Evolutionary conservation across 2,888 invertebrate genomes (phyloP), one percentile per base, ranked within the genome.

Genomic region (Xylocampa areola): DNA sequence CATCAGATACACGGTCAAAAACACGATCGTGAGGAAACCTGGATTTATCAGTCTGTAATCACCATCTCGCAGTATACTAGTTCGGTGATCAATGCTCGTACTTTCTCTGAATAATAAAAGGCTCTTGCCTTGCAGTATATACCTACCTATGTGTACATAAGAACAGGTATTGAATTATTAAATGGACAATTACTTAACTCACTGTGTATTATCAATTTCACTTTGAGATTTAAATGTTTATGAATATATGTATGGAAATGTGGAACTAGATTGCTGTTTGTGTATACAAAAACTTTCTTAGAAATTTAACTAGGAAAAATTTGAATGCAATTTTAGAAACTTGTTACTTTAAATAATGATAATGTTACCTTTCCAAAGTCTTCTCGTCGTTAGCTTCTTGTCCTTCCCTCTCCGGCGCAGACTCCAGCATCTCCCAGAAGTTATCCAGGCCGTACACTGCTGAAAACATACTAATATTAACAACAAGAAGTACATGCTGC

Each of bases 391-490:
- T 77, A 27, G 69, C 66, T 1, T 94, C 94, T 49, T 85, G 84
- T 5, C 82, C 85, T 17, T 92, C 91, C 70, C 87, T 87, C 54
- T 94, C 92, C 10, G 90, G 86, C 1, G 90, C 80, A 27, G 83
- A 74, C 43, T 92, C 94, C 33, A 94, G 79, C 71, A 86, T 86
- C 52, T 94, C 94, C 91, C 94, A 90, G 78, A 94, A 91, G 80
- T 94, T 94, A 66, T 94, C 93, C 82, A 91, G 70, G n/a, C 90
- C 89, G 68, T 89, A 87, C 51, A 90, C 94, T 94, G 88, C 37
- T 43, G 80, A 80, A 71, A 68, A 50, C 6, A 58, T 27, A 23
- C 30, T 1, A 2, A 47, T 21, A 48, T 71, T 25, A 71, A 32
- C 10, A 21, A 3, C n/a, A 1, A 1, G 19, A 41, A 41, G 13